Base-by-base conservation (phyloP, 2,888 invertebrate genomes). In the Rhyacophila evoluta region DNA sequence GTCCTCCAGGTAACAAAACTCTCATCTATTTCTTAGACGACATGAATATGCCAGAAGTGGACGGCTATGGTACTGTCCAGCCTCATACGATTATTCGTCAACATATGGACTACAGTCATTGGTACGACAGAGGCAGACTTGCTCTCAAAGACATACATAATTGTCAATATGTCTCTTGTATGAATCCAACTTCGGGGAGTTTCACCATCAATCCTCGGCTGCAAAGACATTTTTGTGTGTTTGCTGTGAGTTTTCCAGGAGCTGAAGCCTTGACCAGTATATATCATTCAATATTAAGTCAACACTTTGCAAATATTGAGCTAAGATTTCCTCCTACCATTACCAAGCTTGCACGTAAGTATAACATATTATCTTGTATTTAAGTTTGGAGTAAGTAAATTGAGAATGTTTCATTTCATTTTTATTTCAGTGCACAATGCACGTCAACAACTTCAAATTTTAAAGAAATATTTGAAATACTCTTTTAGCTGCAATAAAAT, bases 171-270 rank as follows among this genome's bases (percentile, higher is more conserved):
- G 95, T 98, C 11, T 95, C 97, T 36, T 98, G 98, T 86, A 98
- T 98, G 98, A 98, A 98, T 88, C 98, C 98, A 0, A 98, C 98
- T 0, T 97, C 98, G 28, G 98, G 98, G 71, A 97, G 97, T 85
- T 98, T 98, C 85, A 98, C 98, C 2, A 97, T 98, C 83, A 98
- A 98, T 89, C 97, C 98, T 0, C 91, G 98, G 82, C 90, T 98
- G 6, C 98, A 98, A 86, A 90, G 97, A 73, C 97, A 97, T 86
- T 97, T 97, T 85, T 94, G 95, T 84, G 96, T 97, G 0, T 95
- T 97, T 85, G 96, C 96, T 1, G 94, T 97, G 38, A 94, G 94
- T 86, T 94, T 93, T 83, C 97, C 97, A 0, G 94, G 95, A 83
- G 85, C 87, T 6, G 98, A 98, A 72, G 95, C 98, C 0, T 89